Conservation (phyloP, 2,797 vertebrate species). For the Arnoldichthys spilopterus region DNA sequence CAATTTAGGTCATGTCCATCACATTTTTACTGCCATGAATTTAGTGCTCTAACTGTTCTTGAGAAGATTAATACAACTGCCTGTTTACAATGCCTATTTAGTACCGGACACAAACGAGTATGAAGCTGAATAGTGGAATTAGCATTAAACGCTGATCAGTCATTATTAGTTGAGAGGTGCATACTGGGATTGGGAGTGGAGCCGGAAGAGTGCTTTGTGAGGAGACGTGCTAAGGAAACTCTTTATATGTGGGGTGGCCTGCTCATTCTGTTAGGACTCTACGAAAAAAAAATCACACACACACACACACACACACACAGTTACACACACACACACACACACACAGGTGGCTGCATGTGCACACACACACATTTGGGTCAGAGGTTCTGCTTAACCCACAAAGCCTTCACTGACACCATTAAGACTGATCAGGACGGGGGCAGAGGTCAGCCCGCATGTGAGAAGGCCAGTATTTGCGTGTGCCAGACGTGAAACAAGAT, state of each 20-base stretch:
- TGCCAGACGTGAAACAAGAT: constrained; percentile 11
- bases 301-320: constrained; percentile 21
- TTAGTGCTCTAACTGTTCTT: background rate
- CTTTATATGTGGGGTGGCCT: constrained; percentile 42
- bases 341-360: background rate
- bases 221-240: constrained; percentile 38
- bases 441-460: constrained; percentile 40
- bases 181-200: constrained; percentile 19
- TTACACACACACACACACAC: constrained; percentile 12
- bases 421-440: constrained; percentile 66
- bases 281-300: constrained; percentile 18
- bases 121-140: constrained; percentile 33
- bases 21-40: background rate
- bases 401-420: constrained; percentile 26
- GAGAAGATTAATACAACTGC: background rate
- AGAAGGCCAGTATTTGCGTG: constrained; percentile 4
- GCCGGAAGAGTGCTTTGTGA: constrained; percentile 34
- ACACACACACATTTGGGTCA: constrained; percentile 27
- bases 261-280: background rate
- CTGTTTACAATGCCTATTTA: background rate
- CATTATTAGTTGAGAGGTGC: constrained; percentile 46
- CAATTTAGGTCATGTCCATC: constrained; percentile 7
- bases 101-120: constrained; percentile 6
- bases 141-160: constrained; percentile 49
- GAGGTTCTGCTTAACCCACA: constrained; percentile 46